These are phyloP conservation scores for Crepidodera aurea DNA, from an alignment of 2,888 invertebrate genomes.

Conservation along the genomic window DNA sequence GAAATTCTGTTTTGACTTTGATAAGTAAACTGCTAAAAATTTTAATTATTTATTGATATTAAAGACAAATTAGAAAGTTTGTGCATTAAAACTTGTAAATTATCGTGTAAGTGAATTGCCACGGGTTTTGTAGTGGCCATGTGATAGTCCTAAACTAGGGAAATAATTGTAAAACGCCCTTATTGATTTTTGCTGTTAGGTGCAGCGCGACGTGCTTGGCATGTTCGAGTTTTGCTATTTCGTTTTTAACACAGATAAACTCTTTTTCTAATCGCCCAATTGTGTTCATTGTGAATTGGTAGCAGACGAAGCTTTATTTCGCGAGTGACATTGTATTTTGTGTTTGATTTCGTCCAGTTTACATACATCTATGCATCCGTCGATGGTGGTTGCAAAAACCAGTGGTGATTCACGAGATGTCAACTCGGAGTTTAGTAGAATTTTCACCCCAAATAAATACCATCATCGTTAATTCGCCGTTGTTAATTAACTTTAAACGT, in stretches of 20 bases:
- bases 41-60: constrained; percentile 29
- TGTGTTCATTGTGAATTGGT: constrained; percentile 43
- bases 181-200: constrained; percentile 61
- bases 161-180: constrained; percentile 58
- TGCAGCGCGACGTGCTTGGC: constrained; percentile 56
- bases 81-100: constrained; percentile 29
- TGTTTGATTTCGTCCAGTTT: constrained; percentile 33
- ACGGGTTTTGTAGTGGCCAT: constrained; percentile 29
- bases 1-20: constrained; percentile 52
- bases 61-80: constrained; percentile 29
- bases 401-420: constrained; percentile 45
- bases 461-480: constrained; percentile 8
- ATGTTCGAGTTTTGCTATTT: constrained; percentile 46
- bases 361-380: constrained; percentile 13
- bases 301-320: constrained; percentile 32
- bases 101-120: constrained; percentile 31
- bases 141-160: constrained; percentile 34
- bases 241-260: constrained; percentile 27
- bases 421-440: constrained; percentile 27
- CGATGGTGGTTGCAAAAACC: constrained; percentile 41
- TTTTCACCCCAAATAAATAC: constrained; percentile 21
- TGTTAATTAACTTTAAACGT: constrained; percentile 3
- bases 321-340: constrained; percentile 49
- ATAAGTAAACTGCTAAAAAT: constrained; percentile 30
- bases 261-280: constrained; percentile 41